phyloP scores from a whole-genome alignment of 2,113 vertebrate genomes.

The Amphilophus citrinellus region DNA sequence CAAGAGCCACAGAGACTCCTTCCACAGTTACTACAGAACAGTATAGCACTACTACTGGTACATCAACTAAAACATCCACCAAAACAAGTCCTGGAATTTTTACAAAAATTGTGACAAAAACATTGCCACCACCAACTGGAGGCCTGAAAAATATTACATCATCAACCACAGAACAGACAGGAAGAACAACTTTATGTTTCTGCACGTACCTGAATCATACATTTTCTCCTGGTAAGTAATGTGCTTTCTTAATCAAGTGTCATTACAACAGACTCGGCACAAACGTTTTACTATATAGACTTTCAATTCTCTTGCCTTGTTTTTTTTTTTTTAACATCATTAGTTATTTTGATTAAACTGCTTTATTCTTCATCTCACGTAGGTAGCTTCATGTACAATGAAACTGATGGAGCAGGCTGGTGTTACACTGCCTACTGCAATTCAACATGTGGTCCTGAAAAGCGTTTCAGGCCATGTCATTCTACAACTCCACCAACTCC shows the following conservation, averaged over 20 bases:
- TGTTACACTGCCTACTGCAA: conserved; percentile 82
- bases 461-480: conserved; percentile 7
- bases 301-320: too few relatives aligned
- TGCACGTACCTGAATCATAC: conserved; percentile 58
- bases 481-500: conserved; percentile 41
- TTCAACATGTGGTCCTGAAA: conserved; percentile 74
- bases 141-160: too few relatives aligned
- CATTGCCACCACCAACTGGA: too few relatives aligned
- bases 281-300: background rate
- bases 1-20: too few relatives aligned
- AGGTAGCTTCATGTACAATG: conserved; percentile 84
- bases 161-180: too few relatives aligned
- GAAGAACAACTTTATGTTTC: background rate
- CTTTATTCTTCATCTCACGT: background rate
- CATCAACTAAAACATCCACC: rapidly evolving
- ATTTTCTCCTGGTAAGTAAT: conserved; percentile 64
- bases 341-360: background rate
- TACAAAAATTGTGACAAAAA: background rate
- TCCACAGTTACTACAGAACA: background rate
- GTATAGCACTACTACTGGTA: too few relatives aligned
- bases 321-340: background rate
- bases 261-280: background rate
- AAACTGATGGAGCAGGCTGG: conserved; percentile 78
- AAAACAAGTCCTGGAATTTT: background rate
- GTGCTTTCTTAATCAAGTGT: background rate